phyloP scores from a whole-genome alignment of 2,888 invertebrate species.

The Agrilus cyanescens region DNA sequence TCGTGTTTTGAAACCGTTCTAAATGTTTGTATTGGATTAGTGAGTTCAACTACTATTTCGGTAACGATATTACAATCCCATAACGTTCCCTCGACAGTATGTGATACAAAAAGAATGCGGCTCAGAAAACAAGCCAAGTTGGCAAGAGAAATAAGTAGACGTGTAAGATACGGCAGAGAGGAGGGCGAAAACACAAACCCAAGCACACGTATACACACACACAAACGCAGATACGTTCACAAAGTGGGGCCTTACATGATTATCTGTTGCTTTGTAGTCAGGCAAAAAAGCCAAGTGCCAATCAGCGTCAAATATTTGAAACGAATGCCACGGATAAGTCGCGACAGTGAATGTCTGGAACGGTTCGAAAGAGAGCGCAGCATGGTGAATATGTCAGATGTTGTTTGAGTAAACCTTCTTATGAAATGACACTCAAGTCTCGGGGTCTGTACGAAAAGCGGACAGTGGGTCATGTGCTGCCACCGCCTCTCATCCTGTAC shows the following conservation, averaged over 20 bases:
- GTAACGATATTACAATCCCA: too few species aligned
- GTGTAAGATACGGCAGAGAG: too few species aligned
- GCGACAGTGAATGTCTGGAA: slow-evolving; percentile 36
- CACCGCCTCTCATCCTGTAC: not conserved
- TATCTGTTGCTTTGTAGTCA: slow-evolving; percentile 17
- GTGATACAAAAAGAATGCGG: too few species aligned
- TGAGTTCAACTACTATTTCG: too few species aligned
- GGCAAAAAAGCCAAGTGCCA: slow-evolving; percentile 25
- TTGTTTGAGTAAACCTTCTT: slow-evolving; percentile 28
- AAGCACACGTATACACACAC: too few species aligned
- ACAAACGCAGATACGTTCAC: too few species aligned
- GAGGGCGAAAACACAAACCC: too few species aligned
- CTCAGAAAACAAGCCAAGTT: too few species aligned
- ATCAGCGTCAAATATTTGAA: slow-evolving; percentile 34
- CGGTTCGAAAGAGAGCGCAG: slow-evolving; percentile 26
- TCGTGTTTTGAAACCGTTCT: too few species aligned
- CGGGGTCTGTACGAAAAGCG: slow-evolving; percentile 16
- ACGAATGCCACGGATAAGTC: slow-evolving; percentile 29
- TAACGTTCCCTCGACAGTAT: too few species aligned
- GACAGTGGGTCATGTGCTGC: slow-evolving; percentile 1
- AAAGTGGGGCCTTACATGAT: slow-evolving; percentile 9
- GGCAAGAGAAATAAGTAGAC: too few species aligned
- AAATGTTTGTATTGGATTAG: too few species aligned
- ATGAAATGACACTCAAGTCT: slow-evolving; percentile 29
- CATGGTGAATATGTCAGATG: slow-evolving; percentile 34